Evolutionary conservation across 2,888 invertebrate genomes (phyloP).

Genomic region (Dione vanillae): DNA sequence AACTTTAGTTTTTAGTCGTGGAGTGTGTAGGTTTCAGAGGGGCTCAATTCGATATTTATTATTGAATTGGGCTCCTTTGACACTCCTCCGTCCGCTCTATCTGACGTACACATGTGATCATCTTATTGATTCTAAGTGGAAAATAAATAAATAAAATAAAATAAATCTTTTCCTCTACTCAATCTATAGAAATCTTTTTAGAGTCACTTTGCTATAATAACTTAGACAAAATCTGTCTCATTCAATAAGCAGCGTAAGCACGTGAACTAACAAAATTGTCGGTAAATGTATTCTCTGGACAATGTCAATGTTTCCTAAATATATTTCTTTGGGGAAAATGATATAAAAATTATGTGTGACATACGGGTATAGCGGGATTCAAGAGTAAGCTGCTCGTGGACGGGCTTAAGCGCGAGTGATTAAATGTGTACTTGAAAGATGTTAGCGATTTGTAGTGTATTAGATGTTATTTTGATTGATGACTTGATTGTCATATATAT

Average conservation of each 20-base stretch:
- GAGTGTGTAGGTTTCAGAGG: too few relatives aligned
- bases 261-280: slow-evolving; percentile 34
- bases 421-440: slow-evolving; percentile 14
- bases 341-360: slow-evolving; percentile 37
- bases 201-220: slow-evolving; percentile 8
- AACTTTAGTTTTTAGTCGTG: too few relatives aligned
- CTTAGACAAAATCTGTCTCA: slow-evolving; percentile 17
- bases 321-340: slow-evolving; percentile 38
- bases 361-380: slow-evolving; percentile 26
- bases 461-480: background rate
- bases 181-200: background rate
- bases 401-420: slow-evolving; percentile 20
- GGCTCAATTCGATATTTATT: too few relatives aligned
- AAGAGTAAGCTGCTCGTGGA: slow-evolving; percentile 9
- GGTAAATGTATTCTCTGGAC: slow-evolving; percentile 37
- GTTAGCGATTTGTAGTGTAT: slow-evolving; percentile 4
- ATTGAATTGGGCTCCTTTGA: too few relatives aligned
- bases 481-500: too few relatives aligned
- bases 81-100: too few relatives aligned
- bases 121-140: too few relatives aligned
- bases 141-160: too few relatives aligned
- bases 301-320: slow-evolving; percentile 38
- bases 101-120: too few relatives aligned
- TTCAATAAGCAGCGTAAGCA: slow-evolving; percentile 19
- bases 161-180: too few relatives aligned